Evolutionary conservation across 1,140 invertebrate genomes (phyloP), one percentile per base, ranked within the genome.

Genomic region (Mercenaria mercenaria): DNA sequence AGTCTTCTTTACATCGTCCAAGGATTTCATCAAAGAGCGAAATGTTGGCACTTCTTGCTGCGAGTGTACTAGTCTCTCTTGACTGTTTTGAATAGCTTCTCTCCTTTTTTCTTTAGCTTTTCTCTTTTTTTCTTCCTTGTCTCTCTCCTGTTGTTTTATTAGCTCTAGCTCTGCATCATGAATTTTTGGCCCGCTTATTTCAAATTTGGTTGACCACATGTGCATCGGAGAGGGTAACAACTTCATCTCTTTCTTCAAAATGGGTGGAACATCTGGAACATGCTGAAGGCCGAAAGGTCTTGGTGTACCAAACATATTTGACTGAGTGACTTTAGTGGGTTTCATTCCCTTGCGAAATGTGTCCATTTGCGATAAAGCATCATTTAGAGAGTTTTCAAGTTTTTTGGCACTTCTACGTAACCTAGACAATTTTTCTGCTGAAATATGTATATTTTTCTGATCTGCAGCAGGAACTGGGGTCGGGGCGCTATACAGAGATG

Each of bases 381-480:
- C 94, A 83, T 94, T 93, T 32, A 95, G 72, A 41, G 94, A 95
- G 50, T 89, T 91, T 84, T 95, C 94, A 18, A 95, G 91, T 86
- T 94, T 94, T 86, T 92, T 92, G 29, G 94, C 94, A 83, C 93
- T 93, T 69, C 89, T 86, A 82, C 92, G 92, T 56, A 95, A 50
- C 26, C 86, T 92, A n/a, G 90, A 80, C 10, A 95, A 91, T 85
- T 92, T 93, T 61, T 95, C 94, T 43, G 92, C 91, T 0, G 94
- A 93, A 29, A 94, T 92, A 47, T 93, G 92, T 34, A 94, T 93
- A 85, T 74, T 90, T 59, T 59, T 91, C 64, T 79, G 72, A 29
- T 92, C 88, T 15, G 64, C 59, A 10, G 72, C 81, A 11, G 87
- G 83, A 18, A 81, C 10, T 1, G 77, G 82, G 18, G 74, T 87